These are phyloP conservation scores for Drosophila falleni DNA, from an alignment of 2,888 invertebrate species.

Conservation along the genomic window DNA sequence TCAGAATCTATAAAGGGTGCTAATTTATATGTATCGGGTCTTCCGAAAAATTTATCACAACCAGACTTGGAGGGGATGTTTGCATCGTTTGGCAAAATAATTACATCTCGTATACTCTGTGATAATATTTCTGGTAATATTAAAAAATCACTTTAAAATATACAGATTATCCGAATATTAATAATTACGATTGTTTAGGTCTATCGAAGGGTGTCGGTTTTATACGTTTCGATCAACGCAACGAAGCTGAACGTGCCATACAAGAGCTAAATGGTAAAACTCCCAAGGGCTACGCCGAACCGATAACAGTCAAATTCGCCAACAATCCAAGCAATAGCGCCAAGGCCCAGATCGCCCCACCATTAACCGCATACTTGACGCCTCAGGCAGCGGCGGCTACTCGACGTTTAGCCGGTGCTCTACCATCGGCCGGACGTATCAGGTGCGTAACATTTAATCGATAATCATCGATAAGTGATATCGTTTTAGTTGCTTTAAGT, in stretches of 20 bases:
- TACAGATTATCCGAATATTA: slow-evolving; percentile 6
- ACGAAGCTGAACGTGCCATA: slow-evolving; percentile 96
- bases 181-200: slow-evolving; percentile 87
- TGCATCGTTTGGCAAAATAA: slow-evolving; percentile 97
- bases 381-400: slow-evolving; percentile 90
- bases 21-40: slow-evolving; percentile 98
- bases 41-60: slow-evolving; percentile 98
- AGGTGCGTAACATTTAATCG: slow-evolving; percentile 87
- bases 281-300: slow-evolving; percentile 94
- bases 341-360: slow-evolving; percentile 90
- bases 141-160: background rate
- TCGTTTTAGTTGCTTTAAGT: slow-evolving; percentile 16
- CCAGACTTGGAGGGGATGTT: slow-evolving; percentile 97
- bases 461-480: slow-evolving; percentile 12
- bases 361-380: slow-evolving; percentile 93
- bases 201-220: slow-evolving; percentile 97
- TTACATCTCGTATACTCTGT: slow-evolving; percentile 98
- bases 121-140: slow-evolving; percentile 89
- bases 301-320: slow-evolving; percentile 97
- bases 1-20: slow-evolving; percentile 99
- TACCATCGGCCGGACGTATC: slow-evolving; percentile 89
- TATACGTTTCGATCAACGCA: slow-evolving; percentile 96
- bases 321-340: slow-evolving; percentile 96
- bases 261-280: slow-evolving; percentile 95
- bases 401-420: slow-evolving; percentile 93